A percentile compares a stretch with the other conserved stretches of the same genome.
These are phyloP conservation scores for Chrysolophus pictus DNA, from an alignment of 2,797 vertebrate species.

Conservation along the genomic window DNA sequence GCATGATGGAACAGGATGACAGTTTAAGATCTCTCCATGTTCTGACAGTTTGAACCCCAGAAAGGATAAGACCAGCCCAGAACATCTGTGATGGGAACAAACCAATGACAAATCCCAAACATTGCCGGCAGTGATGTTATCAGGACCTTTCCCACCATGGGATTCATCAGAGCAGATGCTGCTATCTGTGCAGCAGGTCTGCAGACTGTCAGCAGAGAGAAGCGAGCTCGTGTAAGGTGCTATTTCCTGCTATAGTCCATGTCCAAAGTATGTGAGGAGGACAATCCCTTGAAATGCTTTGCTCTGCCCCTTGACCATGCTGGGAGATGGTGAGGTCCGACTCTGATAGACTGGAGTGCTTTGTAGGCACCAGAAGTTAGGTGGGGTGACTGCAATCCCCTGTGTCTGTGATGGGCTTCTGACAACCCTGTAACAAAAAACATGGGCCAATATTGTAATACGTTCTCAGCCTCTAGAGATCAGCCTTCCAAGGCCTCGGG, in stretches of 20 bases:
- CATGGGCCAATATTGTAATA: neutral
- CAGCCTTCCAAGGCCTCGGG: neutral
- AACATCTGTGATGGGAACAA: neutral
- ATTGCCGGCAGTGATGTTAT: fast-evolving
- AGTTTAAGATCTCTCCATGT: neutral
- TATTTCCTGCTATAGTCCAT: neutral
- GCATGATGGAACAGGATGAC: neutral
- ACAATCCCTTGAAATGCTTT: neutral
- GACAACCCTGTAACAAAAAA: neutral
- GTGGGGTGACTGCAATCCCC: neutral
- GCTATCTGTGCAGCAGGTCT: neutral
- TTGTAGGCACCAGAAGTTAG: neutral
- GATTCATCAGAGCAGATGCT: neutral
- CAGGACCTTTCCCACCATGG: neutral
- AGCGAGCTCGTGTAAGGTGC: neutral
- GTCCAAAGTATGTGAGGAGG: neutral
- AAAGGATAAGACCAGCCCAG: neutral
- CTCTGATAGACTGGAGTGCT: neutral
- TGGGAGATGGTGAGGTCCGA: neutral
- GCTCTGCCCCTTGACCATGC: fast-evolving
- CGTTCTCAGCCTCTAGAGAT: neutral
- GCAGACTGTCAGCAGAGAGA: neutral
- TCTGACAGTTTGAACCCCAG: neutral
- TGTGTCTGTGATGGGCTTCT: neutral
- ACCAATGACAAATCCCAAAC: neutral